Conservation (phyloP, 1,140 invertebrate genomes). For the Hyphantria cunea region DNA sequence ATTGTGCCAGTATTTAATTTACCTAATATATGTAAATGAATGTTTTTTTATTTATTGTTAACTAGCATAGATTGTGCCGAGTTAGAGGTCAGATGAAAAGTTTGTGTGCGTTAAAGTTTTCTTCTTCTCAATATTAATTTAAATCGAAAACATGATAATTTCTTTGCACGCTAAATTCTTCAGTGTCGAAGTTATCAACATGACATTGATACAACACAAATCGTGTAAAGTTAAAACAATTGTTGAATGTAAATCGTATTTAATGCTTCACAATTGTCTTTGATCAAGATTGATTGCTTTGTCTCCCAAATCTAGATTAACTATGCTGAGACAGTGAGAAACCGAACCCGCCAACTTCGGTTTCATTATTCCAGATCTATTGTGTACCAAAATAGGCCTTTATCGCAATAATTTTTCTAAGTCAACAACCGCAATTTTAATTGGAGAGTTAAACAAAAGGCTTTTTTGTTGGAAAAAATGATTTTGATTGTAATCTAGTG, state of each 20-base stretch:
- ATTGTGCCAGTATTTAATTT: too few relatives aligned
- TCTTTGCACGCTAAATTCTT: too few relatives aligned
- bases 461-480: neutral
- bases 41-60: too few relatives aligned
- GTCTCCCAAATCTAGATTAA: constrained; percentile 30
- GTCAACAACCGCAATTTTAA: neutral
- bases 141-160: too few relatives aligned
- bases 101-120: too few relatives aligned
- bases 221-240: constrained; percentile 20
- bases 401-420: constrained; percentile 23
- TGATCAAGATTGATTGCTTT: constrained; percentile 27
- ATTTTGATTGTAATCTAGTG: too few relatives aligned
- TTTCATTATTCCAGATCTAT: constrained; percentile 16
- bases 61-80: too few relatives aligned
- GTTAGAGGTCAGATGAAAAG: too few relatives aligned
- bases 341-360: constrained; percentile 2
- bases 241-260: constrained; percentile 25
- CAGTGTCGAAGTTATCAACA: too few relatives aligned
- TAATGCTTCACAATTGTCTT: constrained; percentile 24
- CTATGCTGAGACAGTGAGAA: constrained; percentile 9
- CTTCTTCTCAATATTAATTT: too few relatives aligned
- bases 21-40: too few relatives aligned
- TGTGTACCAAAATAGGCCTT: constrained; percentile 7
- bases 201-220: too few relatives aligned
- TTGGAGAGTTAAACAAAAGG: neutral